These are phyloP conservation scores for Oreohelix idahoensis DNA, from an alignment of 1,140 invertebrate genomes.

Conservation along the genomic window DNA sequence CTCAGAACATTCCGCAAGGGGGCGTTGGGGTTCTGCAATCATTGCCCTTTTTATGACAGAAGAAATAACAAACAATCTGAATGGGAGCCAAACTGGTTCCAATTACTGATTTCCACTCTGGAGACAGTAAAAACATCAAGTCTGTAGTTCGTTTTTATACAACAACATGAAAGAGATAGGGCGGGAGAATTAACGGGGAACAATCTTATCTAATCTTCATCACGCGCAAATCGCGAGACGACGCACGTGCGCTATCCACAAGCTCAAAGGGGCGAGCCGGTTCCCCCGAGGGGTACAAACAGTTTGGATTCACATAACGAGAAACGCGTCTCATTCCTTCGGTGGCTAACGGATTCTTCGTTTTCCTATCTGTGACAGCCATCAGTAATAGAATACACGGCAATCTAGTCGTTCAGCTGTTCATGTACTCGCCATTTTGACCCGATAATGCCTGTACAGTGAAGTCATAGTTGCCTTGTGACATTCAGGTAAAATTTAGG, in stretches of 20 bases:
- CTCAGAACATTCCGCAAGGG: background rate
- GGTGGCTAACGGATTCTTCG: background rate
- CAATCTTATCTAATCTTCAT: conserved; percentile 1
- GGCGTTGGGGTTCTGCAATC: background rate
- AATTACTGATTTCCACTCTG: background rate
- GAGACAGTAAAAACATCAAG: background rate
- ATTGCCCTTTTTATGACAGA: background rate
- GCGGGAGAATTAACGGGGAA: background rate
- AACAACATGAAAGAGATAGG: background rate
- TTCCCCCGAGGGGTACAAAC: background rate
- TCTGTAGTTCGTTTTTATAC: too few species aligned
- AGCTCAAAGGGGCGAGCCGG: background rate
- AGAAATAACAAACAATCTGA: background rate
- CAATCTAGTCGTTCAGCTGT: background rate
- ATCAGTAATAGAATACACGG: background rate
- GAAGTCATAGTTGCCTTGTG: too few species aligned
- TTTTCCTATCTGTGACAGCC: background rate
- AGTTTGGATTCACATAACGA: background rate
- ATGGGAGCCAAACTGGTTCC: background rate
- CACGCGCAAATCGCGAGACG: background rate
- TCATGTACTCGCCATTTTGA: background rate
- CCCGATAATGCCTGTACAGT: too few species aligned
- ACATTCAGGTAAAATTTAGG: too few species aligned
- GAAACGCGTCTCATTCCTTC: background rate
- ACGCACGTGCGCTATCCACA: background rate